Percentiles rank a stretch among this genome's conserved stretches.
Evolutionary conservation across 2,888 invertebrate genomes (phyloP).

Genomic region (Fissipunctia ypsillon): DNA sequence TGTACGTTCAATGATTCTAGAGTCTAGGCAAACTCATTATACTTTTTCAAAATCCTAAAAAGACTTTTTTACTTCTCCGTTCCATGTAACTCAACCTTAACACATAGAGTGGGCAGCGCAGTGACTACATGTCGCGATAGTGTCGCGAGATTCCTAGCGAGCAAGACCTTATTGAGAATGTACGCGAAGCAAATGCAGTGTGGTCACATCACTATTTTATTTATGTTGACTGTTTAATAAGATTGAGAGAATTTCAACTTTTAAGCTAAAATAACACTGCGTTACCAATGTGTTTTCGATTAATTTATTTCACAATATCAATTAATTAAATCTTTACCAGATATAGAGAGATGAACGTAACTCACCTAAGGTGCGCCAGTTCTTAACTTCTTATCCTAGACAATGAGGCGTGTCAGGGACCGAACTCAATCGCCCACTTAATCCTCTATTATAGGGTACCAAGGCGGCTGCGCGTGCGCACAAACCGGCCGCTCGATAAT

Average conservation of each 20-base stretch:
- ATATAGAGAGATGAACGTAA: slow-evolving; percentile 63
- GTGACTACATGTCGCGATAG: slow-evolving; percentile 80
- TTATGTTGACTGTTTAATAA: slow-evolving; percentile 52
- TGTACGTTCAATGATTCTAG: no score
- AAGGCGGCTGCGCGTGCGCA: slow-evolving; percentile 70
- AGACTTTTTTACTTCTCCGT: neutral
- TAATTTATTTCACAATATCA: slow-evolving; percentile 37
- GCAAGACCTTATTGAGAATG: slow-evolving; percentile 80
- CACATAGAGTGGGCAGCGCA: slow-evolving; percentile 76
- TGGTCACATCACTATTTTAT: slow-evolving; percentile 66
- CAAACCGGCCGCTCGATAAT: slow-evolving; percentile 79
- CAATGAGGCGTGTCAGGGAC: slow-evolving; percentile 81
- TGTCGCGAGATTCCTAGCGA: slow-evolving; percentile 77
- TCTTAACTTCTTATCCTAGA: slow-evolving; percentile 75
- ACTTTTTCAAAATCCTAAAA: neutral
- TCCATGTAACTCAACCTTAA: slow-evolving; percentile 67
- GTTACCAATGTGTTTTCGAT: neutral
- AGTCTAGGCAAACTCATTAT: no score
- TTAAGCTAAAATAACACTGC: neutral
- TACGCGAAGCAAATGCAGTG: slow-evolving; percentile 69
- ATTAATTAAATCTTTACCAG: slow-evolving; percentile 45
- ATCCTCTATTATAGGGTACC: slow-evolving; percentile 72
- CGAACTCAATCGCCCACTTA: slow-evolving; percentile 78
- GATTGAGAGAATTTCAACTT: slow-evolving; percentile 41
- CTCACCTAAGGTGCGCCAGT: slow-evolving; percentile 60